phyloP scores from a whole-genome alignment of 2,888 invertebrate genomes.

The Agrochola lychnidis region DNA sequence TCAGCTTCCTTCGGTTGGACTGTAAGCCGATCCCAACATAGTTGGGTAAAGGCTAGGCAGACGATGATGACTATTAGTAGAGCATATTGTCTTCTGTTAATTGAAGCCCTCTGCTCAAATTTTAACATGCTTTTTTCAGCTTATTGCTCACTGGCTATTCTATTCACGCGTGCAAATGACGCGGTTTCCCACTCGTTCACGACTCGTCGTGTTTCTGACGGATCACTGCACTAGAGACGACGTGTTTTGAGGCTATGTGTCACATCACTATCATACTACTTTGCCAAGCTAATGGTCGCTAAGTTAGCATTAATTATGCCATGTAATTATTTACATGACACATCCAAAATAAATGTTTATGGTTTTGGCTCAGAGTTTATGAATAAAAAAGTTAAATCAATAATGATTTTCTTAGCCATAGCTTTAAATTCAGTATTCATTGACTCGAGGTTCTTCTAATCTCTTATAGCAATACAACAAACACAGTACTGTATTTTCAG shows the following conservation, averaged over 20 bases:
- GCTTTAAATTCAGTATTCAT: too few species aligned
- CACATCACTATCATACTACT: background rate
- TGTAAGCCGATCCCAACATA: background rate
- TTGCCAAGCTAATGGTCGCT: background rate
- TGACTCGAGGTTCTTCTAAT: too few species aligned
- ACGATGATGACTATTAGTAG: too few species aligned
- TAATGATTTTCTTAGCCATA: too few species aligned
- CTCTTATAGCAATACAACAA: too few species aligned
- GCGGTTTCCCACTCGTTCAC: background rate
- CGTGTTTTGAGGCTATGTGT: background rate
- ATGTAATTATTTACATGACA: too few species aligned
- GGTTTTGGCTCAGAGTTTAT: too few species aligned
- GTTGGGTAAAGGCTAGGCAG: background rate
- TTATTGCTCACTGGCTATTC: too few species aligned
- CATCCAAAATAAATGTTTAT: too few species aligned
- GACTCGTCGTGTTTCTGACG: slow-evolving; percentile 19
- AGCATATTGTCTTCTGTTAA: too few species aligned
- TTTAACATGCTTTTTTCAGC: background rate
- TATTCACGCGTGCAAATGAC: slow-evolving; percentile 6
- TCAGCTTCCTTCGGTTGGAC: background rate
- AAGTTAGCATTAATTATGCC: background rate
- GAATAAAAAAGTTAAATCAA: too few species aligned
- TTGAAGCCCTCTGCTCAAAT: background rate
- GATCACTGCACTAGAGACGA: slow-evolving; percentile 2
- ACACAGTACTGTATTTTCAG: too few species aligned